Evolutionary conservation across 2,888 invertebrate genomes (phyloP).

Genomic region (Patella depressa): DNA sequence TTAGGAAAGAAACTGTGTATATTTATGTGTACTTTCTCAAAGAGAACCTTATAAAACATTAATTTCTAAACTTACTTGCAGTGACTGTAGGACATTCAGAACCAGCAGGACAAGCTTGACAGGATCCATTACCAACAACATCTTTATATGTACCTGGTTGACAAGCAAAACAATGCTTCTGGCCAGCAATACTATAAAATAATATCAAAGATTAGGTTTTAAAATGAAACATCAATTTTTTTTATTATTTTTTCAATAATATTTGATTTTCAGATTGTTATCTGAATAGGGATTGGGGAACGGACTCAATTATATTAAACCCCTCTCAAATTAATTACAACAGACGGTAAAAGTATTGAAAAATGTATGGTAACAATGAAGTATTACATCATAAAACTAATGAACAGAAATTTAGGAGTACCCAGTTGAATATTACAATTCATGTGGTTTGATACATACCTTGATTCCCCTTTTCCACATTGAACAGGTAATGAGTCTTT

Average conservation of each 20-base stretch:
- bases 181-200: conserved; percentile 45
- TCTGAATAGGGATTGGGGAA: too few species aligned
- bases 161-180: conserved; percentile 54
- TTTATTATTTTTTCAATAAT: neutral
- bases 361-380: too few species aligned
- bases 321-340: too few species aligned
- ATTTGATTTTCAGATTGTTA: too few species aligned
- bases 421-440: too few species aligned
- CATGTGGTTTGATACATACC: conserved; percentile 30
- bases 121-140: conserved; percentile 47
- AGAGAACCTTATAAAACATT: too few species aligned
- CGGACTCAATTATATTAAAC: too few species aligned
- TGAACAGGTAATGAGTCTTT: conserved; percentile 38
- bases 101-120: conserved; percentile 58
- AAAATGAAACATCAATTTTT: neutral
- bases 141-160: conserved; percentile 54
- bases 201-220: neutral
- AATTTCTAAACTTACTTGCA: conserved; percentile 36
- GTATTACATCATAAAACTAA: too few species aligned
- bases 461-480: conserved; percentile 53
- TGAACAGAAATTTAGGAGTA: too few species aligned
- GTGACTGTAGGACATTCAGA: conserved; percentile 49
- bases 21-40: too few species aligned
- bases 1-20: too few species aligned
- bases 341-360: too few species aligned